Conservation (phyloP, 1,140 invertebrate genomes). For the Drosophila bocqueti region DNA sequence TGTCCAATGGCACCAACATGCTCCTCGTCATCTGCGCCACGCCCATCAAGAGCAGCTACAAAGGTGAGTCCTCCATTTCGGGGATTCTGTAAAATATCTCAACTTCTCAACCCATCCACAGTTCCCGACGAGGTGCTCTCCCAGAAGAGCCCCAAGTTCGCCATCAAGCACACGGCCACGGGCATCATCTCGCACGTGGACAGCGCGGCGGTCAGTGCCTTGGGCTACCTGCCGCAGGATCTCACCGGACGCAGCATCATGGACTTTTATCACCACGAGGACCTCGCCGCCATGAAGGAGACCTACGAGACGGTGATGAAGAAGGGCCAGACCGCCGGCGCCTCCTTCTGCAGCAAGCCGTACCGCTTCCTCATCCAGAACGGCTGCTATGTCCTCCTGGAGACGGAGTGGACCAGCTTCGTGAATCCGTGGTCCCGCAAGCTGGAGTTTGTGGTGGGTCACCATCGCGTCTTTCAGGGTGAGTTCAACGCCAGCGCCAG, state of each 20-base stretch:
- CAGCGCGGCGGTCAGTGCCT: conserved; percentile 90
- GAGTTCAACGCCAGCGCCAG: not conserved
- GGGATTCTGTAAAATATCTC: not conserved
- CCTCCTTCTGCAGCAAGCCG: conserved; percentile 91
- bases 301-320: conserved; percentile 92
- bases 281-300: conserved; percentile 91
- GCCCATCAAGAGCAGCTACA: conserved; percentile 91
- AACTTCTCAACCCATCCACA: conserved; percentile 58
- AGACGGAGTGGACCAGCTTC: conserved; percentile 97
- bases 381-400: conserved; percentile 92
- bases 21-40: conserved; percentile 90
- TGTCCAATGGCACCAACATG: conserved; percentile 85
- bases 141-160: conserved; percentile 88
- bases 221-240: conserved; percentile 96
- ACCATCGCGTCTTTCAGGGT: conserved; percentile 93
- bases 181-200: conserved; percentile 92
- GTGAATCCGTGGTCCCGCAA: conserved; percentile 97
- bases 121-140: conserved; percentile 87
- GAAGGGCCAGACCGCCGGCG: conserved; percentile 86
- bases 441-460: conserved; percentile 95
- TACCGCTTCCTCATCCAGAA: conserved; percentile 92
- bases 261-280: conserved; percentile 95
- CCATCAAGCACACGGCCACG: conserved; percentile 90
- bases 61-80: conserved; percentile 86
- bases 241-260: conserved; percentile 92